A percentile compares a stretch with the other conserved stretches of the same genome.
phyloP scores from a whole-genome alignment of 35 echinoderm and acorn worm genomes.

The Antedon bifida region DNA sequence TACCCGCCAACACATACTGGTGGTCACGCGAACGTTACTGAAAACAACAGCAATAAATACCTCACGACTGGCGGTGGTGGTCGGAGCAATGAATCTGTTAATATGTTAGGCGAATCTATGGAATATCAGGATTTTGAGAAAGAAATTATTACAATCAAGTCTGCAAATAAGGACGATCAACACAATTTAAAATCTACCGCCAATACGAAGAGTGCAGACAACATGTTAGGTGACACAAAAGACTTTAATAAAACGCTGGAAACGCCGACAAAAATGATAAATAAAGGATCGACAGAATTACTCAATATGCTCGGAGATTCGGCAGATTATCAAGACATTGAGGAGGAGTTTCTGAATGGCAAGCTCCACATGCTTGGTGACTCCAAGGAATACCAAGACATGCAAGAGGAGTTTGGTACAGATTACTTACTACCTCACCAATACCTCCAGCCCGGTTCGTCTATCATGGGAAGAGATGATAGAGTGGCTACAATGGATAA shows the following conservation, averaged over 20 bases:
- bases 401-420: not conserved
- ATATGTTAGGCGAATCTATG: not conserved
- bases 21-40: too few species aligned
- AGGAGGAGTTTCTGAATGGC: not conserved
- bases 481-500: not conserved
- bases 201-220: too few species aligned
- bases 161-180: too few species aligned
- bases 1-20: too few species aligned
- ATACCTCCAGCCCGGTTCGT: not conserved
- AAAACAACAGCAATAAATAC: too few species aligned
- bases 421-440: not conserved
- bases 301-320: too few species aligned
- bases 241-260: too few species aligned
- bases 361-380: not conserved
- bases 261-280: too few species aligned
- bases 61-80: too few species aligned
- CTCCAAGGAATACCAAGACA: not conserved
- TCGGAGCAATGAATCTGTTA: not conserved
- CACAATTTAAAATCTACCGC: too few species aligned
- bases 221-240: too few species aligned
- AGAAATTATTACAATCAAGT: not conserved
- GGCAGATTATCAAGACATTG: not conserved
- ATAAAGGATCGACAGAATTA: not conserved
- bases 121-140: not conserved
- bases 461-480: not conserved